Percentiles rank a stretch among this genome's conserved stretches.
These are phyloP conservation scores for Serinus canaria DNA, from an alignment of 2,113 vertebrate genomes.

Conservation along the genomic window DNA sequence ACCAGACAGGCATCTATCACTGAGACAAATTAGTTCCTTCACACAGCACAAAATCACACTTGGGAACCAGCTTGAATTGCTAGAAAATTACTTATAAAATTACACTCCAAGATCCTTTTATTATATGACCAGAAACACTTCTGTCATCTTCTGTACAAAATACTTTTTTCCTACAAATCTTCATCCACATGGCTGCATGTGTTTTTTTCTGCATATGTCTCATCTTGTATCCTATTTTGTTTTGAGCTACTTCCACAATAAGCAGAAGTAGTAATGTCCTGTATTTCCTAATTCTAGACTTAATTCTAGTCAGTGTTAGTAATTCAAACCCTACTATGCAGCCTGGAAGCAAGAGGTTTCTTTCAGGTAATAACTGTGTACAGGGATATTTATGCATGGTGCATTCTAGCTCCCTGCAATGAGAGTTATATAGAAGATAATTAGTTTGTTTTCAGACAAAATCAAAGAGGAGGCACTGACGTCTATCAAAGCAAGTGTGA, in stretches of 20 bases:
- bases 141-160: background rate
- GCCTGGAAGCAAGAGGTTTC: background rate
- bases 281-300: background rate
- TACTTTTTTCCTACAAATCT: background rate
- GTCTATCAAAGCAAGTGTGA: background rate
- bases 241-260: background rate
- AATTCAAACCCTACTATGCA: background rate
- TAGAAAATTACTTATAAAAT: background rate
- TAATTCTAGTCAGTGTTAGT: background rate
- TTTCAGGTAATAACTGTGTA: background rate
- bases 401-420: background rate
- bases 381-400: background rate
- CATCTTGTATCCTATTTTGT: background rate
- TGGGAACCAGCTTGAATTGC: background rate
- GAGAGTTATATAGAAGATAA: background rate
- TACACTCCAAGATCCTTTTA: background rate
- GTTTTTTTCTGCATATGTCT: background rate
- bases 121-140: background rate
- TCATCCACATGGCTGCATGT: rapidly evolving
- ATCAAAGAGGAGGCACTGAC: background rate
- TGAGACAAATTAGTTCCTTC: background rate
- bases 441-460: background rate
- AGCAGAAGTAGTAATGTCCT: background rate
- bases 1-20: background rate
- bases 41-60: background rate